A percentile compares a stretch with the other conserved stretches of the same genome.
Evolutionary conservation across 2,113 vertebrate species (phyloP).

Genomic region (Falco punctatus): DNA sequence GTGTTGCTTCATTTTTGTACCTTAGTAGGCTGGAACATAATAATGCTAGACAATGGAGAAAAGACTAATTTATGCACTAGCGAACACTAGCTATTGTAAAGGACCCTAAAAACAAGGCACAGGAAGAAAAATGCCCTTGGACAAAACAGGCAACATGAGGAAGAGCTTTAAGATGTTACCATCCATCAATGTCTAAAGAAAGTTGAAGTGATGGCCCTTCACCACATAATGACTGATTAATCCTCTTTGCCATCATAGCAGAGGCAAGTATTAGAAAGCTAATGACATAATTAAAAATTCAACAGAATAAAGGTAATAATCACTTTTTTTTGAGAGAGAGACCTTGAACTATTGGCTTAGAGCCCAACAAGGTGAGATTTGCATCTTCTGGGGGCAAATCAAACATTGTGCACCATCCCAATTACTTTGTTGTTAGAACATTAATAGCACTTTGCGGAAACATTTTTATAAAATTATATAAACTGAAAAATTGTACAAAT

Average conservation of each 20-base stretch:
- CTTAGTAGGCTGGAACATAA: background rate
- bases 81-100: background rate
- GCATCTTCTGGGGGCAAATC: background rate
- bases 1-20: background rate
- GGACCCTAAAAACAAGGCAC: background rate
- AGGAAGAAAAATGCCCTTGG: background rate
- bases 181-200: background rate
- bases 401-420: background rate
- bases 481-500: background rate
- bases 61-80: background rate
- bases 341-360: background rate
- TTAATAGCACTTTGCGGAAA: background rate
- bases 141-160: background rate
- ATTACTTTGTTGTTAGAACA: background rate
- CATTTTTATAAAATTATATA: background rate
- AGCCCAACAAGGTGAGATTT: background rate
- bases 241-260: background rate
- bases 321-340: background rate
- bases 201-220: background rate
- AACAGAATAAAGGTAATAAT: background rate
- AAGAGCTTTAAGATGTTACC: background rate
- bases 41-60: background rate
- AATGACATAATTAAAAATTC: background rate
- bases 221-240: background rate
- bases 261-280: background rate